A percentile compares a stretch with the other conserved stretches of the same genome.
Conservation (phyloP, 2,113 vertebrate species). For the Typhlomys cinereus region DNA sequence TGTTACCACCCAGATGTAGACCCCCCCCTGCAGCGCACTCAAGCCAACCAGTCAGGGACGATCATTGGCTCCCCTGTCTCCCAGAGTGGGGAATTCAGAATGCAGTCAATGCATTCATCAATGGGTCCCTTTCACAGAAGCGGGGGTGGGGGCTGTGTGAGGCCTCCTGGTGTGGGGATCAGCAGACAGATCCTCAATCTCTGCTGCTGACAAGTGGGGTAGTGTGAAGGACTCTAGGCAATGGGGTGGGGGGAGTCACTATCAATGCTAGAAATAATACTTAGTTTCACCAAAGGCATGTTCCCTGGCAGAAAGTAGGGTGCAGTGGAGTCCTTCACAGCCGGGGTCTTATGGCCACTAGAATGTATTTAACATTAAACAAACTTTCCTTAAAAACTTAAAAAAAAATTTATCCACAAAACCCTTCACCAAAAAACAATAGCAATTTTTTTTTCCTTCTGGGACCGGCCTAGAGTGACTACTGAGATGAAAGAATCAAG, state of each 20-base stretch:
- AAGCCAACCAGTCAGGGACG: neutral
- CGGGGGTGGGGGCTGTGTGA: accelerated
- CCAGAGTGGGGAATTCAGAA: neutral
- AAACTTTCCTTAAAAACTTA: neutral
- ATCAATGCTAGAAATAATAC: slow-evolving; percentile 51
- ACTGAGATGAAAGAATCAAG: slow-evolving; percentile 69
- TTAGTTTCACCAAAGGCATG: slow-evolving; percentile 41
- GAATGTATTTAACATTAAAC: slow-evolving; percentile 51
- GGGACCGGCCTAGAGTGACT: slow-evolving; percentile 52
- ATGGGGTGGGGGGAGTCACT: neutral
- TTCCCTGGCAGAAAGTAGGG: slow-evolving; percentile 48
- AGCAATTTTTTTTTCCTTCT: neutral
- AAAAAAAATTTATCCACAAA: slow-evolving; percentile 49
- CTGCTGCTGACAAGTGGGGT: neutral
- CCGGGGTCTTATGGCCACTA: neutral
- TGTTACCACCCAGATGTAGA: neutral
- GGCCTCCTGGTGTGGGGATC: neutral
- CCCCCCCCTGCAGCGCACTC: slow-evolving; percentile 43
- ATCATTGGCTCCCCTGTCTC: slow-evolving; percentile 20
- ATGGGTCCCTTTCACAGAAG: neutral
- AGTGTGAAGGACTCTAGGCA: neutral
- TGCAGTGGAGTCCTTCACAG: slow-evolving; percentile 31
- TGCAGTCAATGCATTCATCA: neutral
- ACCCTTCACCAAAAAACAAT: slow-evolving; percentile 62
- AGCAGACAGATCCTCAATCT: neutral